Conservation (phyloP, 2,888 invertebrate species). For the Aphidoletes aphidimyza region DNA sequence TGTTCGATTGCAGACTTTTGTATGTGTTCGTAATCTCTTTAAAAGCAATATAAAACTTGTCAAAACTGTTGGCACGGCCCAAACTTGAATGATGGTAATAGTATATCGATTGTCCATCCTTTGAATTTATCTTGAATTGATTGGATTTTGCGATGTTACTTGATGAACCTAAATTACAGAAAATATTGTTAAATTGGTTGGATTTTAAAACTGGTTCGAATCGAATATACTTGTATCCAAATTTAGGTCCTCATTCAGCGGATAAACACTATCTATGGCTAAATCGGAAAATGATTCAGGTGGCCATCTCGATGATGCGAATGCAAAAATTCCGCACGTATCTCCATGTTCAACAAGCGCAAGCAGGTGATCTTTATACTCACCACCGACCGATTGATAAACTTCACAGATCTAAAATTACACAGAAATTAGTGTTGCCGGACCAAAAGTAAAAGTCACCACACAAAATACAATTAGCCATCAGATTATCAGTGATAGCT, state of each 20-base stretch:
- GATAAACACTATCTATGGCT: constrained; percentile 81
- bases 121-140: constrained; percentile 63
- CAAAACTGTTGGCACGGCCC: constrained; percentile 61
- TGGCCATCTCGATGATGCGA: constrained; percentile 66
- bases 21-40: neutral
- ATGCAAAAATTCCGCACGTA: constrained; percentile 64
- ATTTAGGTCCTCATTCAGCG: constrained; percentile 82
- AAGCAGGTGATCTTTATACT: constrained; percentile 63
- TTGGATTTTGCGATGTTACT: constrained; percentile 61
- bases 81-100: constrained; percentile 63
- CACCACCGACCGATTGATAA: constrained; percentile 64
- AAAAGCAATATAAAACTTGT: constrained; percentile 61
- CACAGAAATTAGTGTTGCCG: neutral
- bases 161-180: neutral
- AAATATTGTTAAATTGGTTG: neutral
- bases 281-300: constrained; percentile 81
- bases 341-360: constrained; percentile 63
- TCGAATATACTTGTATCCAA: constrained; percentile 69
- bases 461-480: neutral
- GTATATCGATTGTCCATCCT: constrained; percentile 61
- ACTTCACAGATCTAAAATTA: constrained; percentile 63
- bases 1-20: neutral
- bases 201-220: neutral
- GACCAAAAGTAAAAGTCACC: neutral
- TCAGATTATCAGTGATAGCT: too few relatives aligned